Base-by-base conservation (phyloP, 1,140 invertebrate genomes). In the Branchinecta lindahli region DNA sequence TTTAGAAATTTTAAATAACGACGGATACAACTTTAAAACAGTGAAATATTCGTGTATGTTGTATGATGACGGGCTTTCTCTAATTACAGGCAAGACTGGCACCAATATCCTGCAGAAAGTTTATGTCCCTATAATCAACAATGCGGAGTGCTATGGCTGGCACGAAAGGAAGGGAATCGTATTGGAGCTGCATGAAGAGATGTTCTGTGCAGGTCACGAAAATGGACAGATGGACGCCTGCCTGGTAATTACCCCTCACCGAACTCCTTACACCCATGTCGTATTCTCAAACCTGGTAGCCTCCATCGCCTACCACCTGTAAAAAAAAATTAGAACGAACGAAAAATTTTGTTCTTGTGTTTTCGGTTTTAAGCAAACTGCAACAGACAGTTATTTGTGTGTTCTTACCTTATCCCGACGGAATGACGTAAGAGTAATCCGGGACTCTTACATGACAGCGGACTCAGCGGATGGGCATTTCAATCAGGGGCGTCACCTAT, bases 161-260 rank as follows among this genome's bases (percentile, higher is more conserved):
- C 88, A 90, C 73, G 82, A 85, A 74, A 86, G 84, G 70, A 89
- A 89, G 74, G 85, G 86, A 74, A 90, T 90, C 45, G 82, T 83
- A 66, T 84, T 90, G 2, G 86, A 90, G 74, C 80, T 87, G 7
- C 84, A 86, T 74, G 81, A 82, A 8, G 88, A 90, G 77, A 91
- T 91, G 88, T 84, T 92, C 66, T 92, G 89, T 79, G 89, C 89
- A 7, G 89, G 89, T 8, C 88, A 91, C 73, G 85, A 87, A 8
- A 85, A 89, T 74, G 89, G 89, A 2, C 84, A 87, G 72, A 88
- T 87, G 76, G 89, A 92, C 75, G 89, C 89, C 12, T 91, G 89
- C 75, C 80, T 91, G 75, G 88, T 87, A 80, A 73, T 69, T 20
- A 10, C 8, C 10, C 21, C 12, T 20, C 67, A 44, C 4, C 10